These are phyloP conservation scores for Onthophagus sagittarius DNA, from an alignment of 2,888 invertebrate species.

Conservation along the genomic window DNA sequence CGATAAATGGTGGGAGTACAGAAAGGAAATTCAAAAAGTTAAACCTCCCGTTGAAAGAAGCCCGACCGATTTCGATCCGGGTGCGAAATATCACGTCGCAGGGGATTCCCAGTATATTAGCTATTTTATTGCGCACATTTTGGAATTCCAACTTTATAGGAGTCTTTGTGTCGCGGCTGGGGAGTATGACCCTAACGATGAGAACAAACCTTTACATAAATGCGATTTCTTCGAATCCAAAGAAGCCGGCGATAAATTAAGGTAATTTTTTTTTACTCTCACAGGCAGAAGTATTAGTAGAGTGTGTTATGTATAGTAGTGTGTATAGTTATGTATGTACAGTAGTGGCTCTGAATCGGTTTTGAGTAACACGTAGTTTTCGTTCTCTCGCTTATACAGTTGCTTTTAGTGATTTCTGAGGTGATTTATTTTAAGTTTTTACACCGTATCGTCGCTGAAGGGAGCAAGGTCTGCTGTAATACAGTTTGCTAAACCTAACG, in stretches of 20 bases:
- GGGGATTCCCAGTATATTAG: slow-evolving; percentile 51
- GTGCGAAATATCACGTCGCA: slow-evolving; percentile 49
- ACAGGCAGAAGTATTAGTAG: too few species aligned
- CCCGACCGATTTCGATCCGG: slow-evolving; percentile 49
- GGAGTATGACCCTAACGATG: slow-evolving; percentile 51
- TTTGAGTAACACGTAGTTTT: too few species aligned
- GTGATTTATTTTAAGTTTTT: too few species aligned
- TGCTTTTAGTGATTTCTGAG: too few species aligned
- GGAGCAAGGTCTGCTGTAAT: too few species aligned
- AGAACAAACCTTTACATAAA: slow-evolving; percentile 56
- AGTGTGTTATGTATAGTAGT: too few species aligned
- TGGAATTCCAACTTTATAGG: slow-evolving; percentile 73
- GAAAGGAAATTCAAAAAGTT: slow-evolving; percentile 47
- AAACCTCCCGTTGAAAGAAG: slow-evolving; percentile 45
- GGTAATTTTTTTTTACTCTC: too few species aligned
- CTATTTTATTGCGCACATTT: slow-evolving; percentile 61
- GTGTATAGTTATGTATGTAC: too few species aligned
- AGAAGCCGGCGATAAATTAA: slow-evolving; percentile 62
- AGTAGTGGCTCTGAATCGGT: too few species aligned
- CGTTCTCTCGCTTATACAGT: too few species aligned
- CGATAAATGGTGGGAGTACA: slow-evolving; percentile 46
- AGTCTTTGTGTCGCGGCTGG: slow-evolving; percentile 64
- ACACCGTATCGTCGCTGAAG: too few species aligned
- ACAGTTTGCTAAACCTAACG: too few species aligned
- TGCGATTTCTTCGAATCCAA: slow-evolving; percentile 67